Percentiles rank a stretch among this genome's conserved stretches.
phyloP scores from a whole-genome alignment of 2,888 invertebrate genomes.

The Orgyia antiqua region DNA sequence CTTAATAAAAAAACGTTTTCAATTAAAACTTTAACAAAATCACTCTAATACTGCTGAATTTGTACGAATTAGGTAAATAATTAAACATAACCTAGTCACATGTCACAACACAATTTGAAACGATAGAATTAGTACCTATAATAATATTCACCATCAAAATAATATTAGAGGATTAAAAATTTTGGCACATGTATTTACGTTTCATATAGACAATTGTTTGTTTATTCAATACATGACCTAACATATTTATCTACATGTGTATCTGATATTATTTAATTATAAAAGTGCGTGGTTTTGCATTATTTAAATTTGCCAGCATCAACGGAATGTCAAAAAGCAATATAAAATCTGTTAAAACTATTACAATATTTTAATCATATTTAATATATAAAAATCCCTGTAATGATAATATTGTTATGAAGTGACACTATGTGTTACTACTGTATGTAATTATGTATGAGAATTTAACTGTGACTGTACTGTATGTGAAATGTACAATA shows the following conservation, averaged over 20 bases:
- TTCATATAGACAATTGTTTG: constrained; percentile 35
- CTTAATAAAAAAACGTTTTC: constrained; percentile 67
- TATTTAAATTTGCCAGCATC: constrained; percentile 32
- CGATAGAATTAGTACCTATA: constrained; percentile 12
- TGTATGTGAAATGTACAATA: constrained; percentile 61
- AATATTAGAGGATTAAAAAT: constrained; percentile 24
- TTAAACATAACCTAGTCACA: constrained; percentile 55
- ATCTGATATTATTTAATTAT: constrained; percentile 28
- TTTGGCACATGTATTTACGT: constrained; percentile 66
- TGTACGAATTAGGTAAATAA: constrained; percentile 74
- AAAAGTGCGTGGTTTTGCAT: constrained; percentile 25
- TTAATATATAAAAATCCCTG: constrained; percentile 76
- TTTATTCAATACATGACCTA: constrained; percentile 40
- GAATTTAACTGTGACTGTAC: constrained; percentile 43
- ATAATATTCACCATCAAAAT: constrained; percentile 14
- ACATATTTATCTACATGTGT: constrained; percentile 25
- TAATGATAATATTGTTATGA: constrained; percentile 76
- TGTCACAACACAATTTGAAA: constrained; percentile 45
- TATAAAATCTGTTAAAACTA: constrained; percentile 63
- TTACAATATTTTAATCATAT: constrained; percentile 68
- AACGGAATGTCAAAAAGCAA: constrained; percentile 50
- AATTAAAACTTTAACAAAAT: constrained; percentile 77
- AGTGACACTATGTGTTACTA: constrained; percentile 51
- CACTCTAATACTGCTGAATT: constrained; percentile 77
- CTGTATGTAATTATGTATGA: constrained; percentile 26